Evolutionary conservation across 2,888 invertebrate genomes (phyloP).

Genomic region (Machimus rusticus): DNA sequence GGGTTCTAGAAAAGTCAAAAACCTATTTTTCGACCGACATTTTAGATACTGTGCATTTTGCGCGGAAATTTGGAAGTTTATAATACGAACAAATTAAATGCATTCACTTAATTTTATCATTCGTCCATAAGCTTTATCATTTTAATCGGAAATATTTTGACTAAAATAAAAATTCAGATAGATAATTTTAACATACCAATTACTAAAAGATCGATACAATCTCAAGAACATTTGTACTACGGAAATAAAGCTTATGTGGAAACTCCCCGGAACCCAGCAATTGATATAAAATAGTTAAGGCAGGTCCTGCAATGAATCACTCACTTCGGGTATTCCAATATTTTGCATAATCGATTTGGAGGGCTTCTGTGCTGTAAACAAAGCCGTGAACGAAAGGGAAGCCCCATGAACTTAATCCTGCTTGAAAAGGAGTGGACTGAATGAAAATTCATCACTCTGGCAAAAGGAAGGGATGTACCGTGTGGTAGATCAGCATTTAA

Average conservation of each 20-base stretch:
- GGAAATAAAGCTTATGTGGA: not conserved
- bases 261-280: not conserved
- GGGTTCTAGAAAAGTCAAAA: too few species aligned
- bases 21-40: too few species aligned
- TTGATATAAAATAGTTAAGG: not conserved
- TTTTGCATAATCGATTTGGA: not conserved
- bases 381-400: not conserved
- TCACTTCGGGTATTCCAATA: not conserved
- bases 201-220: not conserved
- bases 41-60: too few species aligned
- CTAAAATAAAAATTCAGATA: too few species aligned
- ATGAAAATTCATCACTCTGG: constrained; percentile 2
- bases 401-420: not conserved
- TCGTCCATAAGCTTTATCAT: too few species aligned
- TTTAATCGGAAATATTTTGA: too few species aligned
- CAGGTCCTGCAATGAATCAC: not conserved
- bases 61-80: too few species aligned
- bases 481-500: constrained; percentile 11
- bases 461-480: not conserved
- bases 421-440: constrained; percentile 15
- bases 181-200: not conserved
- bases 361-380: not conserved
- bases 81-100: too few species aligned
- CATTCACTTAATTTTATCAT: too few species aligned
- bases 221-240: not conserved